phyloP scores from a whole-genome alignment of 2,888 invertebrate species.

The Cylindroiulus punctatus region DNA sequence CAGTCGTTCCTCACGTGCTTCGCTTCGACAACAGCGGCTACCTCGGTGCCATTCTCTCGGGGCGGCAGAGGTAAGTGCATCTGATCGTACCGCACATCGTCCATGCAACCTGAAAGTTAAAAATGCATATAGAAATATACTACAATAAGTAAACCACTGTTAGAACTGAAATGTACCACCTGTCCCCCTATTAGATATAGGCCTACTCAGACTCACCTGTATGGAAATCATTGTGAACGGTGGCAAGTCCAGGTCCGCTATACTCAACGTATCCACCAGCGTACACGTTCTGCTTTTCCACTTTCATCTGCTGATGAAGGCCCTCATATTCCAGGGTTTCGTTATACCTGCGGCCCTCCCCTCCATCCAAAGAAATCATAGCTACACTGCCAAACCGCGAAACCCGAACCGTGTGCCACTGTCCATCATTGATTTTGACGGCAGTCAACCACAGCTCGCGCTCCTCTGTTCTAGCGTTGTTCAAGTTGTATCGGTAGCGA shows the following conservation, averaged over 20 bases:
- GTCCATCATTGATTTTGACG: slow-evolving; percentile 91
- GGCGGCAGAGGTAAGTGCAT: slow-evolving; percentile 94
- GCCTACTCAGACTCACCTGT: slow-evolving; percentile 84
- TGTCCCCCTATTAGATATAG: too few relatives aligned
- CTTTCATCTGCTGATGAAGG: slow-evolving; percentile 85
- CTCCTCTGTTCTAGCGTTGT: slow-evolving; percentile 89
- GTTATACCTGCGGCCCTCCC: slow-evolving; percentile 92
- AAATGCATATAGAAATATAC: slow-evolving; percentile 1
- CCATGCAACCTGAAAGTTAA: slow-evolving; percentile 76
- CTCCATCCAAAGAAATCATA: slow-evolving; percentile 91
- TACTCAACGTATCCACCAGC: slow-evolving; percentile 96
- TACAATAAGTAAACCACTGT: too few relatives aligned
- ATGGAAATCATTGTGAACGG: slow-evolving; percentile 93
- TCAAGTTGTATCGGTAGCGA: slow-evolving; percentile 91
- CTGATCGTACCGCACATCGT: slow-evolving; percentile 88
- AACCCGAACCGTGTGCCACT: slow-evolving; percentile 95
- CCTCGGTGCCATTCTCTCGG: slow-evolving; percentile 93
- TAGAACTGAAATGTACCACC: too few relatives aligned
- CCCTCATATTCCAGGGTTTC: slow-evolving; percentile 90
- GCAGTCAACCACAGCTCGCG: slow-evolving; percentile 89
- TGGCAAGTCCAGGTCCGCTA: slow-evolving; percentile 91
- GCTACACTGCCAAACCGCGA: slow-evolving; percentile 93
- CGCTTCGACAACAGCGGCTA: slow-evolving; percentile 95
- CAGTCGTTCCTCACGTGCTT: slow-evolving; percentile 91
- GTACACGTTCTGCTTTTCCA: slow-evolving; percentile 94